phyloP scores from a whole-genome alignment of 2,113 vertebrate species.

The crab-eating macaque (Macaca fascicularis) region DNA sequence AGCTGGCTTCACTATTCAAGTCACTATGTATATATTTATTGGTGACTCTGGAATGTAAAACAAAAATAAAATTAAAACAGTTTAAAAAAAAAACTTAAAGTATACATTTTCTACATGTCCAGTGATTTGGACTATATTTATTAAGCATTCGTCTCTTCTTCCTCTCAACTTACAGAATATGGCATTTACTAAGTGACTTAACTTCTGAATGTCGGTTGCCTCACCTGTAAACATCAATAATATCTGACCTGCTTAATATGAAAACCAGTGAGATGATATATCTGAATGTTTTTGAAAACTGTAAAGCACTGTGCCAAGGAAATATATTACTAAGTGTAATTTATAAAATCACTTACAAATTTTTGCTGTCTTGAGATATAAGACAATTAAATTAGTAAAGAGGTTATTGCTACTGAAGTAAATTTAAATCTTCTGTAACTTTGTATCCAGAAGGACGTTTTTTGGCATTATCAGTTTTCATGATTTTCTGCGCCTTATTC shows the following conservation, averaged over 20 bases:
- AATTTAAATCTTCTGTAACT: neutral
- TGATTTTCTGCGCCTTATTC: slow-evolving; percentile 17
- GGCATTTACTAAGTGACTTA: neutral
- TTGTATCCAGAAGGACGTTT: neutral
- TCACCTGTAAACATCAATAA: neutral
- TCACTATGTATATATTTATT: neutral
- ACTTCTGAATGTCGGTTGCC: neutral
- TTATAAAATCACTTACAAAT: neutral
- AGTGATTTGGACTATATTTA: neutral
- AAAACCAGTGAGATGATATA: neutral
- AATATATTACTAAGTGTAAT: neutral
- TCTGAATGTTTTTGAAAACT: slow-evolving; percentile 2
- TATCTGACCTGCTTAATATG: neutral
- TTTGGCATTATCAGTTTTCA: neutral
- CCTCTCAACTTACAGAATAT: neutral
- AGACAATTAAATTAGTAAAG: neutral
- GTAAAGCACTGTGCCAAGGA: neutral
- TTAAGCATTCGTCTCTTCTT: neutral
- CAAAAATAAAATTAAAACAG: neutral
- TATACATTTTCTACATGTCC: neutral
- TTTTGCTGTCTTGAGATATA: slow-evolving; percentile 11
- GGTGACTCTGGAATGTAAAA: neutral
- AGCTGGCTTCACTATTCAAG: neutral
- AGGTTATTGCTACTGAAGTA: neutral
- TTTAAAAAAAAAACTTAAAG: neutral